Base-by-base conservation (phyloP, 2,888 invertebrate species). In the Merodon equestris region DNA sequence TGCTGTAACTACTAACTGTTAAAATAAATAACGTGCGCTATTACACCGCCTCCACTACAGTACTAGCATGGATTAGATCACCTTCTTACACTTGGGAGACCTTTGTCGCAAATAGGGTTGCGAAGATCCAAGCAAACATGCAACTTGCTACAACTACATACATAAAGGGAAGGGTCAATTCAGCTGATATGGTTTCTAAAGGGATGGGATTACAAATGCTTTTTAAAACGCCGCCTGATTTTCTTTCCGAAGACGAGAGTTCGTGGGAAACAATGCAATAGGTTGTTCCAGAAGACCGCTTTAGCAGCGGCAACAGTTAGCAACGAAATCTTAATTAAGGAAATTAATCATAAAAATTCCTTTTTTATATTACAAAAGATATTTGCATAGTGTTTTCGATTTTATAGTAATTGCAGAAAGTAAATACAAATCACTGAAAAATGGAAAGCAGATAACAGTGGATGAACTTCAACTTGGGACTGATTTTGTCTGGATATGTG, bases 1-100 rank as follows among this genome's bases (percentile, higher is more conserved):
- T 60, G 2, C 12, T 48, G 5, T 15, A 17, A 38, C 3, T 48
- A 12, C 14, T 47, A 12, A 14, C 18, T n/a, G 17, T 18, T 10
- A 12, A 45, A 44, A 17, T 58, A 17, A 18, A 58, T n/a, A 9
- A 58, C 15, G 15, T 58, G 4, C 42, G 7, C 13, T 58, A 34
- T 10, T 58, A 47, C n/a, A 58, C 58, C 27, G 58, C 34, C 10
- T 58, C 58, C 10, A 58, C 58, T 9, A 47, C n/a, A 17, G 58
- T 45, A 44, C 9, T 47, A n/a, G 58, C 58, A 5, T 58, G 47
- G 58, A 47, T 58, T 36, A 36, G n/a, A 40, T 38, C 54, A 36
- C 17, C 38, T 2, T 58, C 47, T 1, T 48, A 47, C 27, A 47
- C 47, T 9, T 47, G 58, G 58, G 58, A 58, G 36, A 58, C 58